A percentile compares a stretch with the other conserved stretches of the same genome.
Conservation (phyloP, 2,888 invertebrate genomes). For the Silvanus unidentatus region DNA sequence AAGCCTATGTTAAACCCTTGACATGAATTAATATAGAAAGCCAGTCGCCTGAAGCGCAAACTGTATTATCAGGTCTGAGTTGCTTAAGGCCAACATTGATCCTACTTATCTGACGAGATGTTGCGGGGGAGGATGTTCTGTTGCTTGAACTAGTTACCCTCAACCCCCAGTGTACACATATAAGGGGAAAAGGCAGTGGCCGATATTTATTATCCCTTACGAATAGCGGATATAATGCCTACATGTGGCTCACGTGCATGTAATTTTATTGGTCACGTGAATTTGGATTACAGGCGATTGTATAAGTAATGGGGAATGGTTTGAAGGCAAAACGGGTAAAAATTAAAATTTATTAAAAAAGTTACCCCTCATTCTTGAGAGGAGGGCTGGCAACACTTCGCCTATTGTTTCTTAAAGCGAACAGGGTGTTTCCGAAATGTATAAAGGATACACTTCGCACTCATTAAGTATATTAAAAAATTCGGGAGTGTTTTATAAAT, state of each 20-base stretch:
- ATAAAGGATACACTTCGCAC: neutral
- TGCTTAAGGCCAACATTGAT: slow-evolving; percentile 11
- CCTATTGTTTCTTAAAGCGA: neutral
- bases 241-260: slow-evolving; percentile 21
- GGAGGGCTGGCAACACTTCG: slow-evolving; percentile 16
- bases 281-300: slow-evolving; percentile 20
- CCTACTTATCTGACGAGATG: slow-evolving; percentile 8
- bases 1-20: too few species aligned
- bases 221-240: slow-evolving; percentile 24
- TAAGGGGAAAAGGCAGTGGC: too few species aligned
- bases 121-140: neutral
- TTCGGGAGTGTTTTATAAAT: neutral
- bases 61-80: slow-evolving; percentile 7
- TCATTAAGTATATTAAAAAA: slow-evolving; percentile 3
- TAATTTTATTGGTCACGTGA: slow-evolving; percentile 28
- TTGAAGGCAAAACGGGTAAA: slow-evolving; percentile 17
- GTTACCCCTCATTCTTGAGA: slow-evolving; percentile 20
- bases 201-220: slow-evolving; percentile 27
- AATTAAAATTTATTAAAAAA: slow-evolving; percentile 31
- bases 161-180: too few species aligned
- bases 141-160: too few species aligned
- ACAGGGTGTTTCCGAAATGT: neutral
- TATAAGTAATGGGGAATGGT: slow-evolving; percentile 12
- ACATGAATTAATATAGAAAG: too few species aligned
- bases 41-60: neutral